Base-by-base conservation (phyloP, 2,888 invertebrate genomes). In the Mesorhabditis sp. region DNA sequence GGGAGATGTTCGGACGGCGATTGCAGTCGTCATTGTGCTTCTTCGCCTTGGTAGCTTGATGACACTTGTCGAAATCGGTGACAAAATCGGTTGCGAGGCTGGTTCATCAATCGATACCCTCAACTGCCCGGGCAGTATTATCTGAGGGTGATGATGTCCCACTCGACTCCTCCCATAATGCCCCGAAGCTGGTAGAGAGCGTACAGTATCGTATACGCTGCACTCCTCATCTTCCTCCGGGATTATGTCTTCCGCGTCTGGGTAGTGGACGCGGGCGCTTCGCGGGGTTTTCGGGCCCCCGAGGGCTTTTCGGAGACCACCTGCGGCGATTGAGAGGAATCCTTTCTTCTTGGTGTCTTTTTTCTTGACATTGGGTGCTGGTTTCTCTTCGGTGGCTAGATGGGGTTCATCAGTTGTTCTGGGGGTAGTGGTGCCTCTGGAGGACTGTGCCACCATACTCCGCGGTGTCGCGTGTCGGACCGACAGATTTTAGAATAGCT, bases 131-230 rank as follows among this genome's bases (percentile, higher is more conserved):
- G 58, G 58, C 28, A 28, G 28, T 13, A 50, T 50, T 10, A 50
- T 13, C 7, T 10, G 7, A n/a, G 58, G 10, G 6, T 68, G 67
- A 15, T 69, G 67, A 28, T 73, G 71, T 0, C 78, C 78, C 13
- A 78, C 78, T 64, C 78, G 70, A 41, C 75, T 75, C 13, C 76
- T 70, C 58, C 80, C 80, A 70, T 80, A 80, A 67, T 80, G 80
- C 6, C 80, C 80, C 7, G 72, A 72, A 7, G 80, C 77, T 1
- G 80, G 80, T 6, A 80, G 73, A 3, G 78, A 78, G 45, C 75
- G 73, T 15, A 80, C 80, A 13, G 80, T 80, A 68, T 80, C 80
- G 64, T 80, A 80, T 65, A 75, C 69, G 1, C 72, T 69, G 69
- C 70, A 76, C 45, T 79, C 77, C 6, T 75, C 74, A 42, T 75